Percentiles rank a stretch among this genome's conserved stretches.
Conservation (phyloP, 2,888 invertebrate genomes). For the Tipula unca region DNA sequence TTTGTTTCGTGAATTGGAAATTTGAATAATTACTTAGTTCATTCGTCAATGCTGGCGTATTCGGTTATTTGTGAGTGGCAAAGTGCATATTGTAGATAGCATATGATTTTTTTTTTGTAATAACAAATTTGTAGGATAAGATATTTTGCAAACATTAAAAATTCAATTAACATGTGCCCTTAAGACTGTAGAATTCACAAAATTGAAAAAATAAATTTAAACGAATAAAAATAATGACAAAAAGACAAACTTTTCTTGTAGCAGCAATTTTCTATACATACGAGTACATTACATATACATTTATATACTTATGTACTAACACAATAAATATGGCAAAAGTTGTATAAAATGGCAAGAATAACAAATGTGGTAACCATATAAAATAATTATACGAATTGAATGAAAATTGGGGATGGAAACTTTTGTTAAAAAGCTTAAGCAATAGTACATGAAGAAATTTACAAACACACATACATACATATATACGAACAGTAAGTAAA, state of each 20-base stretch:
- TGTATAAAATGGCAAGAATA: background rate
- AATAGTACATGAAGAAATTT: background rate
- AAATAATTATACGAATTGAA: background rate
- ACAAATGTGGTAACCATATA: background rate
- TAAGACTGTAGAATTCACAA: background rate
- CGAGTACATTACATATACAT: background rate
- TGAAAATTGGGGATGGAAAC: background rate
- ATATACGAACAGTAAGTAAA: background rate
- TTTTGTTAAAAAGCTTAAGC: background rate
- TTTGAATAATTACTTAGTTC: too few relatives aligned
- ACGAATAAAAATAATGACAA: background rate
- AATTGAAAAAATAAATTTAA: background rate
- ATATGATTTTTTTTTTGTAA: too few relatives aligned
- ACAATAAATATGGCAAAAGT: background rate
- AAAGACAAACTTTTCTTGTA: background rate
- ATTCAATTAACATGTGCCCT: background rate
- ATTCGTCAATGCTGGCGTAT: too few relatives aligned
- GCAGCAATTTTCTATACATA: background rate
- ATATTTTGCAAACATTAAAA: background rate
- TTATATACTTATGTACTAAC: background rate
- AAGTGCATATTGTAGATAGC: too few relatives aligned
- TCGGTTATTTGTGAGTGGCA: too few relatives aligned
- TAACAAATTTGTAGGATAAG: too few relatives aligned
- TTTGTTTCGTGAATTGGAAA: too few relatives aligned
- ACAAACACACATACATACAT: background rate